Conservation (phyloP, 2,888 invertebrate species). For the Agapostemon virescens region DNA sequence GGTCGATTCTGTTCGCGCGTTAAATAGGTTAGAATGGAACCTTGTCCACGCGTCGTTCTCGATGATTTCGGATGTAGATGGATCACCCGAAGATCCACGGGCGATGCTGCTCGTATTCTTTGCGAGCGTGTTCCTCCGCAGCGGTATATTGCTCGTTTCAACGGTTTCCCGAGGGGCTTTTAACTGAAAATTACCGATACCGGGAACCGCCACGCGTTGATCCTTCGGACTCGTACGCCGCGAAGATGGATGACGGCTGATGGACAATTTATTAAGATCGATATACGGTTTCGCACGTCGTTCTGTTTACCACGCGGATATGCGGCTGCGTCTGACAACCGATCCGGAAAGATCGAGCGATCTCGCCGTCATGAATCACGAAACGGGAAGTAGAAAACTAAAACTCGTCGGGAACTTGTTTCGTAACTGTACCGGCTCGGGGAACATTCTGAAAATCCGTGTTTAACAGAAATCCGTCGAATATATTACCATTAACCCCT, state of each 20-base stretch:
- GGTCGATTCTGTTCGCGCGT: background rate
- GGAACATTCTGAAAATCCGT: background rate
- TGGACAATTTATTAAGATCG: constrained; percentile 74
- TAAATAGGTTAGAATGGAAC: background rate
- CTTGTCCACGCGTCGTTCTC: constrained; percentile 2
- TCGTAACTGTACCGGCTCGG: background rate
- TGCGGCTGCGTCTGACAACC: constrained; percentile 18
- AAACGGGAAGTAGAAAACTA: background rate
- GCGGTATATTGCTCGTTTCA: constrained; percentile 4
- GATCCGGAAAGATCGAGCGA: constrained; percentile 35
- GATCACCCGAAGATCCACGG: background rate
- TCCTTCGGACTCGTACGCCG: constrained; percentile 35
- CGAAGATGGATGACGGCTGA: constrained; percentile 72
- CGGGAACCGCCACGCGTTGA: constrained; percentile 60
- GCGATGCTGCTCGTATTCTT: constrained; percentile 24
- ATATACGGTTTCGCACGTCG: constrained; percentile 55
- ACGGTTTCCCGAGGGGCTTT: constrained; percentile 36
- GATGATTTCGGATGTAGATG: constrained; percentile 4
- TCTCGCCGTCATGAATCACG: background rate
- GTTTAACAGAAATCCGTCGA: background rate
- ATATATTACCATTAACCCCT: background rate
- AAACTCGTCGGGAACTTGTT: background rate
- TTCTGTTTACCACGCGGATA: constrained; percentile 51
- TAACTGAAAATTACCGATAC: constrained; percentile 49
- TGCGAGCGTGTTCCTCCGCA: background rate